Base-by-base conservation (phyloP, 2,113 vertebrate genomes). In the Myodes glareolus region DNA sequence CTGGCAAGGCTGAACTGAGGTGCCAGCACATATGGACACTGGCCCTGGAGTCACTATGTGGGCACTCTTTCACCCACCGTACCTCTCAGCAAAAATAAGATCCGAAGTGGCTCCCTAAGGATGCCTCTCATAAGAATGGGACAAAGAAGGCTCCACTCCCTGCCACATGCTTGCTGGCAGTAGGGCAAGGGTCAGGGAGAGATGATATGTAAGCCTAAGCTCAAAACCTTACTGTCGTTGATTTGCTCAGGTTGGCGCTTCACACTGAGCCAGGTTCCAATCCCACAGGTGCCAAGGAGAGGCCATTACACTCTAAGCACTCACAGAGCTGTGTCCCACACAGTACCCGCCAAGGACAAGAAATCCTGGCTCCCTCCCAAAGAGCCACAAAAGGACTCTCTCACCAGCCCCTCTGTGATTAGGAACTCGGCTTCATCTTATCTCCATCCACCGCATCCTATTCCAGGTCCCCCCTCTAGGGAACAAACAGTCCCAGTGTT, bases 181-280 rank as follows among this genome's bases (percentile, higher is more conserved):
- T 12, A 47, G 42, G 27, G 2, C 11, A 5, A 77, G 33, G 55
- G 19, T 25, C 3, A 2, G 90, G 9, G 21, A 39, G 16, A 45
- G 17, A 4, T 36, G 23, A 0, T 21, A 17, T 2, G 27, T 39
- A 55, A 7, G 17, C 6, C 73, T 25, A 36, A 70, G 65, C 45
- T 16, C 3, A 33, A 90, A 36, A 27, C n/a, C 36, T 23, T 67
- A 47, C 4, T 33, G 17, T 27, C 2, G 0, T 13, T n/a, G 7
- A 17, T 68, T 39, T 3, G 1, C 3, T 2, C 58, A 13, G 33
- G 0, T 14, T 13, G 42, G 27, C 36, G 33, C 39, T 73, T 12
- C 0, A n/a, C 1, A 23, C 75, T 23, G 21, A 36, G 36, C 70
- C 27, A 29, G 11, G 33, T 25, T 27, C 25, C 0, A 5, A 75